Evolutionary conservation across 2,888 invertebrate species (phyloP).

Genomic region (Hipparchia sbordonii): DNA sequence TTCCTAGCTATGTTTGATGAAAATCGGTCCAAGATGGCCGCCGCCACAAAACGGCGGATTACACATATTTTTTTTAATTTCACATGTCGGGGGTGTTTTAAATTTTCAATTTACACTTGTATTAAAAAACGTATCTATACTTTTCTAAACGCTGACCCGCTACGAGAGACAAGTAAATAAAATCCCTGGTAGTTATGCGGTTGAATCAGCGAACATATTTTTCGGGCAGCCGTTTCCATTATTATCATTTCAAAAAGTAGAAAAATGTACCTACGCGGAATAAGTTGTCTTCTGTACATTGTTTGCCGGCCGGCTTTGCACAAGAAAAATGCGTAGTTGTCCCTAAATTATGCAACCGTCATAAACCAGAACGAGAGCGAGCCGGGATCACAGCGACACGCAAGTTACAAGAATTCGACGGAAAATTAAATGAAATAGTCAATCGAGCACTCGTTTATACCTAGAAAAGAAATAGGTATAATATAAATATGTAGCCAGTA

Average conservation of each 20-base stretch:
- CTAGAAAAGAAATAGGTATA: constrained; percentile 11
- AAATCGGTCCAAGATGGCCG: no score
- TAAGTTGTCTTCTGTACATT: constrained; percentile 20
- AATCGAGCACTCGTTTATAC: no score
- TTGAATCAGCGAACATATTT: constrained; percentile 8
- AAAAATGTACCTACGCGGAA: constrained; percentile 2
- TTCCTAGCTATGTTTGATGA: no score
- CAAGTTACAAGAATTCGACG: constrained; percentile 16
- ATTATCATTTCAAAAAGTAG: constrained; percentile 9
- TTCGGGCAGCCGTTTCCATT: constrained; percentile 14
- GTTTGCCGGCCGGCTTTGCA: constrained; percentile 16
- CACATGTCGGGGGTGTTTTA: no score
- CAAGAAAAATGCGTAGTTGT: constrained; percentile 20
- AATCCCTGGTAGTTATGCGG: background rate
- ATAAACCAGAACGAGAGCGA: constrained; percentile 35
- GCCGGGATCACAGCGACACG: constrained; percentile 10
- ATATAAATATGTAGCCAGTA: no score
- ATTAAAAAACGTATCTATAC: no score
- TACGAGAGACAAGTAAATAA: background rate
- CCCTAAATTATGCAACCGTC: constrained; percentile 40
- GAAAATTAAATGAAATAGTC: no score
- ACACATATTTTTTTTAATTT: no score
- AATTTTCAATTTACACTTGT: no score
- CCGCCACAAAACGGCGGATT: no score
- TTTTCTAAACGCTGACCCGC: no score